Evolutionary conservation across 2,113 vertebrate genomes (phyloP), one percentile per base, ranked within the genome.

Genomic region (Tyrannus savana): DNA sequence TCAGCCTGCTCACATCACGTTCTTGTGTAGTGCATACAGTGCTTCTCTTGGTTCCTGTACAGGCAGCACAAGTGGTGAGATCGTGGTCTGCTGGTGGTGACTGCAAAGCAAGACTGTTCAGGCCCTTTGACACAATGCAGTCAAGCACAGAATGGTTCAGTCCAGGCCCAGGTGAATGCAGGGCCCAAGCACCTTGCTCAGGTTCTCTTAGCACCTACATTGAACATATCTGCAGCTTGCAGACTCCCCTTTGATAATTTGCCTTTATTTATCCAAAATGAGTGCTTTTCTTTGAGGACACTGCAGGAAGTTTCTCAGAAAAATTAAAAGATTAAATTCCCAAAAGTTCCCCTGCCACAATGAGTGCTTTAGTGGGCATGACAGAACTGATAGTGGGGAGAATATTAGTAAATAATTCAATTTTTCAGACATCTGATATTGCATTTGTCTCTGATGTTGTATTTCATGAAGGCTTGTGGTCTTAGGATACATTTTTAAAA

Each of bases 1-100:
- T 84, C 47, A 75, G 39, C 60, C 44, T 31, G 28, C 41, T 73
- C 25, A 3, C 1, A 0, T 30, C 9, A 1, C 13, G 25, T 31
- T 37, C 41, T 41, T n/a, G 11, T 1, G 3, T 10, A 33, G 21
- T 10, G 17, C 14, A 1, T 8, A 2, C 37, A 31, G 24, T 19
- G 25, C 23, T 78, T 82, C 3, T 58, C 47, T 39, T 13, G 24
- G 31, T 39, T 64, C 64, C 28, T 76, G n/a, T 35, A 24, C 44
- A 44, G 7, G 49, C 49, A 72, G 41, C 35, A 37, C 24, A n/a
- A 25, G 10, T 19, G 47, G 19, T 84, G 62, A 53, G 12, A 9
- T 16, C 10, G 56, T 28, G 44, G 7, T 35, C 71, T 7, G 2
- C 39, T 62, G 50, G 12, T 4, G 3, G 3, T 15, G 49, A 15